Percentiles rank a stretch among this genome's conserved stretches.
Conservation (phyloP, 2,797 vertebrate species). For the Xiphophorus birchmanni region DNA sequence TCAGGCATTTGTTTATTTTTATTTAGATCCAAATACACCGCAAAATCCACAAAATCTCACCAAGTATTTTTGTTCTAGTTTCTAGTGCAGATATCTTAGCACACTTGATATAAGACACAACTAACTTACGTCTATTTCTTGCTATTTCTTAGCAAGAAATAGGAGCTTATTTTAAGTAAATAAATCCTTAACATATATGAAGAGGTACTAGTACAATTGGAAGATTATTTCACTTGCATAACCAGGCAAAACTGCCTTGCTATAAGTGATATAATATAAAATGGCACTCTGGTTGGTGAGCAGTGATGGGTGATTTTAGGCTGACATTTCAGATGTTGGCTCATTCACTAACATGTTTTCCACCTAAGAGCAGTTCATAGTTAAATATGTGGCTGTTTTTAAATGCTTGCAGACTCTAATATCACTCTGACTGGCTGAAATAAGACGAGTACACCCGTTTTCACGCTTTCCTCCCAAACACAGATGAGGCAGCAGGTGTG, state of each 20-base stretch:
- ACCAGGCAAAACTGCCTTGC: no score
- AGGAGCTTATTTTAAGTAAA: no score
- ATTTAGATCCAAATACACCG: neutral
- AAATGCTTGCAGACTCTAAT: neutral
- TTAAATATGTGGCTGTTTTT: neutral
- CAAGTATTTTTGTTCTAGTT: no score
- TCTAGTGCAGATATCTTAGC: no score
- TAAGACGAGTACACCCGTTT: neutral
- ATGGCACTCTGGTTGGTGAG: neutral
- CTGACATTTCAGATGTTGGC: neutral
- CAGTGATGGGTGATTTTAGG: neutral
- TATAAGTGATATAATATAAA: neutral
- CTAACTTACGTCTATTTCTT: no score
- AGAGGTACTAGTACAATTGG: no score
- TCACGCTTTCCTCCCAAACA: conserved; percentile 21
- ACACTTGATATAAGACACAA: no score
- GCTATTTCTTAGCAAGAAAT: no score
- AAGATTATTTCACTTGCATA: no score
- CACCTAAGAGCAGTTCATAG: no score
- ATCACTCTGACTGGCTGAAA: neutral
- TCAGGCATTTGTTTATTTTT: neutral
- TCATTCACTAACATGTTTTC: neutral
- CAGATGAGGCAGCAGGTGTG: conserved; percentile 68
- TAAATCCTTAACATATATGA: no score
- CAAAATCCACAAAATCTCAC: no score